These are phyloP conservation scores for Pica pica DNA, from an alignment of 2,113 vertebrate genomes.

Conservation along the genomic window DNA sequence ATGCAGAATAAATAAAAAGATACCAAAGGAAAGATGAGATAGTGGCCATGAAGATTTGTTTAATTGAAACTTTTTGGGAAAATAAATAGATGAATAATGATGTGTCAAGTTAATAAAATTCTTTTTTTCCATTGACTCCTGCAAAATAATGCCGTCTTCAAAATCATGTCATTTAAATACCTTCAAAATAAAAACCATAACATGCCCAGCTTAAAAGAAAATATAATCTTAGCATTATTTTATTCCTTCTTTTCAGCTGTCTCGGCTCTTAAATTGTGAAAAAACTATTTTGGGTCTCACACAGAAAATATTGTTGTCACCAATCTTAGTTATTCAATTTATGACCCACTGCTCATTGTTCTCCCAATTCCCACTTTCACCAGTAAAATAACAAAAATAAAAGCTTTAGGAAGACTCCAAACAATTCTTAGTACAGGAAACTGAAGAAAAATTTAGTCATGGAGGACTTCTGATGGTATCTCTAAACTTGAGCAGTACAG, in stretches of 20 bases:
- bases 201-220: background rate
- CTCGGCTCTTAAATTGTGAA: background rate
- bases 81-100: background rate
- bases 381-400: background rate
- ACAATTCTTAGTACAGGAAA: background rate
- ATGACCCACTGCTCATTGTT: background rate
- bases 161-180: background rate
- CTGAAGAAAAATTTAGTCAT: background rate
- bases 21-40: background rate
- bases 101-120: background rate
- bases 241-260: background rate
- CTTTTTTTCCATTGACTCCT: background rate
- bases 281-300: background rate
- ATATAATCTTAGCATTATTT: background rate
- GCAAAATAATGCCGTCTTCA: background rate
- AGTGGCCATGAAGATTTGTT: background rate
- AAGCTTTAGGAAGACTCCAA: background rate
- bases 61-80: fast-evolving
- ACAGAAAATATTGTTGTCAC: background rate
- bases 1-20: background rate
- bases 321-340: background rate
- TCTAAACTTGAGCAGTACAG: background rate
- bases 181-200: background rate
- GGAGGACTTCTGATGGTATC: background rate
- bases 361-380: background rate